Percentiles rank a stretch among this genome's conserved stretches.
Conservation (phyloP, 2,888 invertebrate genomes). For the Coenonympha glycerion region DNA sequence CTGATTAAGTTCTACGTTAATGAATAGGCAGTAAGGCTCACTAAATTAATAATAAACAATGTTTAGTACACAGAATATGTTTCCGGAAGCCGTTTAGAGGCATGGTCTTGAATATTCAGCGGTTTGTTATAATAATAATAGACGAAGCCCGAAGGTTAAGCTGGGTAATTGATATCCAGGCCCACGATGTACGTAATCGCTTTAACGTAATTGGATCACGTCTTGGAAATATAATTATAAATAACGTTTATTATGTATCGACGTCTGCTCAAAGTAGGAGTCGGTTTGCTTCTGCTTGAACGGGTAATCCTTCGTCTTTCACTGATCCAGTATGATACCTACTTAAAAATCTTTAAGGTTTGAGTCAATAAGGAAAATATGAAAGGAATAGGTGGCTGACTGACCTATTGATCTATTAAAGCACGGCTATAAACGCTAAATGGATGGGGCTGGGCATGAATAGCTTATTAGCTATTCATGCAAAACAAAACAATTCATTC, state of each 20-base stretch:
- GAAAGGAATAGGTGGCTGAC: too few species aligned
- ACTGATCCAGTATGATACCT: not conserved
- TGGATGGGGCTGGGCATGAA: too few species aligned
- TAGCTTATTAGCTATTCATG: too few species aligned
- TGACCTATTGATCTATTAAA: too few species aligned
- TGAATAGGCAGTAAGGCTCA: too few species aligned
- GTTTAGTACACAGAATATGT: not conserved
- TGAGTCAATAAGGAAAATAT: too few species aligned
- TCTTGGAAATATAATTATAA: constrained; percentile 10
- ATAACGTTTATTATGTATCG: constrained; percentile 6
- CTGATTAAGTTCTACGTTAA: too few species aligned
- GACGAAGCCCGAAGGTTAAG: constrained; percentile 7
- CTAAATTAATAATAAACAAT: not conserved
- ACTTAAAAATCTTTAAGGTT: not conserved
- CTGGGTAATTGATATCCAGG: constrained; percentile 19
- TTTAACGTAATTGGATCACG: constrained; percentile 21
- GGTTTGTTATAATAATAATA: constrained; percentile 12
- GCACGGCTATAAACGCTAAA: too few species aligned
- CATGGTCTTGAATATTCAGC: constrained; percentile 9
- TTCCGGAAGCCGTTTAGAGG: not conserved
- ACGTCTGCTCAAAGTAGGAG: not conserved
- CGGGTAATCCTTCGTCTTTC: not conserved
- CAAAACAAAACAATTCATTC: too few species aligned
- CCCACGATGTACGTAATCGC: constrained; percentile 17
- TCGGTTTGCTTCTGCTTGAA: not conserved